These are phyloP conservation scores for Dicerorhinus sumatrensis DNA, from an alignment of 2,113 vertebrate genomes.

Conservation along the genomic window DNA sequence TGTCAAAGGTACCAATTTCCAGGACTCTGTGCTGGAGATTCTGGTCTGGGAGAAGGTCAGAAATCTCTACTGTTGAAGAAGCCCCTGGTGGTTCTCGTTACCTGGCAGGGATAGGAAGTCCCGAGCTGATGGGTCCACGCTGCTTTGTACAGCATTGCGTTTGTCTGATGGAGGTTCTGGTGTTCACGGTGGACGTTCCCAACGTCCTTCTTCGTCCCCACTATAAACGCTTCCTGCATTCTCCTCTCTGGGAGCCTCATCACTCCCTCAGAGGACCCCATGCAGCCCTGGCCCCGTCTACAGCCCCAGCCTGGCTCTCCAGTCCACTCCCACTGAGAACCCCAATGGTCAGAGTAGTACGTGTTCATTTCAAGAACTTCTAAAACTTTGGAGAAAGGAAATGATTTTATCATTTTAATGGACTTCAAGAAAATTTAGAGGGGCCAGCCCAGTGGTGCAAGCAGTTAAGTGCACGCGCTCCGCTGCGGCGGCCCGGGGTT, in stretches of 20 bases:
- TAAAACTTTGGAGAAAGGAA: constrained; percentile 11
- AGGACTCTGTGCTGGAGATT: background rate
- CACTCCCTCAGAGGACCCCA: background rate
- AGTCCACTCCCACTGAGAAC: background rate
- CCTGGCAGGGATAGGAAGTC: background rate
- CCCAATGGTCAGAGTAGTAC: background rate
- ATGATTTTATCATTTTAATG: constrained; percentile 1
- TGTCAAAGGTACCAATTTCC: background rate
- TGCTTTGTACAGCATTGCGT: background rate
- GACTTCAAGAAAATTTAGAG: background rate
- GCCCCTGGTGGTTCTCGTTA: background rate
- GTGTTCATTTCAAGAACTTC: background rate
- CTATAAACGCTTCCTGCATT: background rate
- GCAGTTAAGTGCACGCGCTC: too few species aligned
- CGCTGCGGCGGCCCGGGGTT: too few species aligned
- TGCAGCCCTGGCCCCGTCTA: background rate
- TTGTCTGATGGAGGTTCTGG: background rate
- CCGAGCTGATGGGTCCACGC: background rate
- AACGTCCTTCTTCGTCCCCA: background rate
- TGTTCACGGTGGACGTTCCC: background rate
- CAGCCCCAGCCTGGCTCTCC: too few species aligned
- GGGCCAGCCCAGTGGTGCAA: too few species aligned
- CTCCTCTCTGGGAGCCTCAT: background rate
- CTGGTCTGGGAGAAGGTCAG: background rate
- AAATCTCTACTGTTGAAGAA: background rate